A percentile compares a stretch with the other conserved stretches of the same genome.
Conservation (phyloP, 2,888 invertebrate species). For the Eudasyphora cyanicolor region DNA sequence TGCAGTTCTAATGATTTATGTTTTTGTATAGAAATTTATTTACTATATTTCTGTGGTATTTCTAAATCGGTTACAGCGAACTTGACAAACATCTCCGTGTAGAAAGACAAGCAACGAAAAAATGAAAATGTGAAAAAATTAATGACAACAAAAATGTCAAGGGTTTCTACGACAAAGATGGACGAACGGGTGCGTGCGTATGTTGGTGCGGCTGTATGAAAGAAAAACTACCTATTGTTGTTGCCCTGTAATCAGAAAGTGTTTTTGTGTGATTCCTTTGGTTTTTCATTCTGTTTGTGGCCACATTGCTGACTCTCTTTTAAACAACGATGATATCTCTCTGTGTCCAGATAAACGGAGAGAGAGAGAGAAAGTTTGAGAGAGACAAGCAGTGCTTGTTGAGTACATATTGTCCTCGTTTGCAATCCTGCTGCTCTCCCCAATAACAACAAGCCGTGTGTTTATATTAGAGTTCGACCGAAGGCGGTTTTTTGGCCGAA, state of each 20-base stretch:
- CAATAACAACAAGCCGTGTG: neutral
- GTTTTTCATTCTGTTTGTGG: neutral
- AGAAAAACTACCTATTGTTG: slow-evolving; percentile 38
- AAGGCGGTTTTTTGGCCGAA: too few species aligned
- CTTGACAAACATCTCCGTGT: slow-evolving; percentile 4
- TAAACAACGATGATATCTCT: neutral
- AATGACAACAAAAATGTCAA: slow-evolving; percentile 57
- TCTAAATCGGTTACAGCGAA: too few species aligned
- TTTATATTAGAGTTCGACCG: slow-evolving; percentile 38
- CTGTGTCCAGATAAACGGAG: neutral
- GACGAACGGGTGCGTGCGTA: neutral
- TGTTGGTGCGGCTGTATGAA: neutral
- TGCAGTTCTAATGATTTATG: neutral
- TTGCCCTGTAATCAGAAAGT: slow-evolving; percentile 10
- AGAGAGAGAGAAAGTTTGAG: too few species aligned
- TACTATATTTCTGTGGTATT: too few species aligned
- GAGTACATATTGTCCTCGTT: neutral
- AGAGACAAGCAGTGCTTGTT: neutral
- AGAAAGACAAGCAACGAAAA: slow-evolving; percentile 1
- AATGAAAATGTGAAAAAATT: slow-evolving; percentile 30
- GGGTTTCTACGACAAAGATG: slow-evolving; percentile 47
- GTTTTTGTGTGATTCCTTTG: slow-evolving; percentile 14
- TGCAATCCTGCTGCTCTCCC: slow-evolving; percentile 31
- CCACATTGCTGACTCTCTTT: neutral
- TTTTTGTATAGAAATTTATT: neutral